Conservation (phyloP, 2,797 vertebrate genomes). For the Orientallactaga sibirica region DNA sequence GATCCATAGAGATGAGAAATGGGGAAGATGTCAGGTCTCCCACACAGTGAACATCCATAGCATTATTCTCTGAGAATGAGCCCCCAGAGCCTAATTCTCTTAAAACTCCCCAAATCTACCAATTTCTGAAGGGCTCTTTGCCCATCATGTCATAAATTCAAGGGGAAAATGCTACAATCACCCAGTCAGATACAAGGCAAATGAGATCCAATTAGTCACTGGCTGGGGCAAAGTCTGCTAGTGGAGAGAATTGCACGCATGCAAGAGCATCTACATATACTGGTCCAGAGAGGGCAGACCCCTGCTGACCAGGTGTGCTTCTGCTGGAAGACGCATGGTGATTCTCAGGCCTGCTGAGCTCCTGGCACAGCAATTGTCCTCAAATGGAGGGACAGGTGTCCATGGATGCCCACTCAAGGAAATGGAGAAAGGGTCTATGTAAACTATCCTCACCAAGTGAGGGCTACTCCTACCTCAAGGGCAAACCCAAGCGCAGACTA, state of each 20-base stretch:
- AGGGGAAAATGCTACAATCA: neutral
- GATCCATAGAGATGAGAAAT: conserved; percentile 52
- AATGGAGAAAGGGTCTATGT: neutral
- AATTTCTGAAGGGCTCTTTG: conserved; percentile 44
- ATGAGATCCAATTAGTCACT: conserved; percentile 54
- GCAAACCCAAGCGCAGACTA: neutral
- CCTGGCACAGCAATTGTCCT: neutral
- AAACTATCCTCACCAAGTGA: neutral
- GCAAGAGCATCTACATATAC: neutral
- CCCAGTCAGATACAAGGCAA: conserved; percentile 42
- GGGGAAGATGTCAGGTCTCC: neutral
- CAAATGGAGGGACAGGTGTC: neutral
- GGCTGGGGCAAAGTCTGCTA: conserved; percentile 34
- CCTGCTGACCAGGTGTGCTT: neutral
- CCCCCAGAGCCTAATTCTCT: neutral
- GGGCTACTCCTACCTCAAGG: neutral
- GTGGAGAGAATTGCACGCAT: neutral
- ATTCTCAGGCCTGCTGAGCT: neutral
- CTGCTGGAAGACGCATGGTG: neutral
- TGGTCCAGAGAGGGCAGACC: neutral
- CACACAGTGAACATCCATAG: neutral
- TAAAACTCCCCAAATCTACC: conserved; percentile 40
- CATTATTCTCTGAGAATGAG: conserved; percentile 45
- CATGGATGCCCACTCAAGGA: neutral
- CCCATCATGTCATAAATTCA: conserved; percentile 63